Conservation (phyloP, 2,888 invertebrate genomes). For the Leptopilina drosophilae region DNA sequence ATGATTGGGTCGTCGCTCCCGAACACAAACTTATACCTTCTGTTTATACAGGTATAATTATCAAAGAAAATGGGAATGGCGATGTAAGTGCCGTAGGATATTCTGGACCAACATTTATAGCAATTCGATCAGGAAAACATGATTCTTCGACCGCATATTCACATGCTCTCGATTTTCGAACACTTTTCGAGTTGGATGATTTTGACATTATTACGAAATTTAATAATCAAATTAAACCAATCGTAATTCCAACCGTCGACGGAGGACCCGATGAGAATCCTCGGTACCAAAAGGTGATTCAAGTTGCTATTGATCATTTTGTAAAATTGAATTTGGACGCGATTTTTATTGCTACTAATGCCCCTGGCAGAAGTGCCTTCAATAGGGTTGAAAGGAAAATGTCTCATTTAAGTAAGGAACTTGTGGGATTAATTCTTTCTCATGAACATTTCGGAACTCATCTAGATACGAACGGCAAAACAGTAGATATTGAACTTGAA, state of each 20-base stretch:
- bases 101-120: slow-evolving; percentile 71
- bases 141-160: slow-evolving; percentile 60
- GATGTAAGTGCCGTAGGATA: slow-evolving; percentile 67
- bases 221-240: slow-evolving; percentile 55
- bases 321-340: slow-evolving; percentile 58
- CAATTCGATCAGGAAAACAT: slow-evolving; percentile 66
- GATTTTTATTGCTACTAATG: slow-evolving; percentile 59
- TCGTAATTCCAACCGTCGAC: slow-evolving; percentile 62
- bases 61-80: slow-evolving; percentile 60
- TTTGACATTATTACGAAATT: background rate
- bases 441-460: slow-evolving; percentile 64
- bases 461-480: slow-evolving; percentile 62
- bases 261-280: slow-evolving; percentile 56
- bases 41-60: slow-evolving; percentile 53
- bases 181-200: slow-evolving; percentile 2
- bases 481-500: slow-evolving; percentile 42
- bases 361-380: slow-evolving; percentile 64
- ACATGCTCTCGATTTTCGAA: slow-evolving; percentile 51
- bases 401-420: slow-evolving; percentile 61
- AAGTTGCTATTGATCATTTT: slow-evolving; percentile 57
- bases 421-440: slow-evolving; percentile 63
- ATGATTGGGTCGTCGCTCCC: background rate
- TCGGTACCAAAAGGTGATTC: slow-evolving; percentile 58
- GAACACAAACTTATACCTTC: slow-evolving; percentile 1
- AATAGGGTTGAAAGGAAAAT: slow-evolving; percentile 68